A percentile compares a stretch with the other conserved stretches of the same genome.
phyloP scores from a whole-genome alignment of 2,888 invertebrate genomes.

The Trisateles emortualis region DNA sequence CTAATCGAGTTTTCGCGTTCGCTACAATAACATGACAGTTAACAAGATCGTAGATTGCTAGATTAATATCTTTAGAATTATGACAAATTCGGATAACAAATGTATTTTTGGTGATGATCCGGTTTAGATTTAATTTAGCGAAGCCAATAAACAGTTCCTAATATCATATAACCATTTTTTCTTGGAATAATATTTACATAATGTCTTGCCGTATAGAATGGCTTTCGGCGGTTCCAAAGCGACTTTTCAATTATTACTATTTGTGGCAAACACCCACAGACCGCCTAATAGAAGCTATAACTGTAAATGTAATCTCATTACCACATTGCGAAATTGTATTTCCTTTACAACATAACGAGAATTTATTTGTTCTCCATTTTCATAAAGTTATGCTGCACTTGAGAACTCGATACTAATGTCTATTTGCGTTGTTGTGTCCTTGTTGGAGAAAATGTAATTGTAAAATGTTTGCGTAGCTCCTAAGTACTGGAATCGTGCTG shows the following conservation, averaged over 20 bases:
- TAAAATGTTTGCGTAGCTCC: conserved; percentile 61
- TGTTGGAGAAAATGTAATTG: conserved; percentile 64
- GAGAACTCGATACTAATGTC: conserved; percentile 63
- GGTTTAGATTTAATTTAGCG: conserved; percentile 45
- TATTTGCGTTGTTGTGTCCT: conserved; percentile 62
- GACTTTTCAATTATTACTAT: conserved; percentile 50
- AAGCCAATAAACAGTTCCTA: conserved; percentile 19
- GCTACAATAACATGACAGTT: conserved; percentile 62
- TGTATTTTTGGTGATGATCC: conserved; percentile 53
- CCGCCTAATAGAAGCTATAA: conserved; percentile 66
- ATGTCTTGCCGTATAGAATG: conserved; percentile 32
- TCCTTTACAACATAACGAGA: conserved; percentile 74
- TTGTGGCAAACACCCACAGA: conserved; percentile 63
- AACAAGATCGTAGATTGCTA: conserved; percentile 65
- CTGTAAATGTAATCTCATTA: conserved; percentile 74
- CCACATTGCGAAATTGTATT: conserved; percentile 73
- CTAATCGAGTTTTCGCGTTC: conserved; percentile 70
- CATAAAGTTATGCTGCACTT: conserved; percentile 67
- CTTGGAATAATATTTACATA: conserved; percentile 36
- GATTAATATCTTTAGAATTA: conserved; percentile 61
- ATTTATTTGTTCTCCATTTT: conserved; percentile 79
- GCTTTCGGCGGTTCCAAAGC: conserved; percentile 41
- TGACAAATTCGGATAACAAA: conserved; percentile 59
- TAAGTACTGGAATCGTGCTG: conserved; percentile 39
- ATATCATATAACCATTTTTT: conserved; percentile 25